phyloP scores from a whole-genome alignment of 1,140 invertebrate genomes.

The Achroia grisella region DNA sequence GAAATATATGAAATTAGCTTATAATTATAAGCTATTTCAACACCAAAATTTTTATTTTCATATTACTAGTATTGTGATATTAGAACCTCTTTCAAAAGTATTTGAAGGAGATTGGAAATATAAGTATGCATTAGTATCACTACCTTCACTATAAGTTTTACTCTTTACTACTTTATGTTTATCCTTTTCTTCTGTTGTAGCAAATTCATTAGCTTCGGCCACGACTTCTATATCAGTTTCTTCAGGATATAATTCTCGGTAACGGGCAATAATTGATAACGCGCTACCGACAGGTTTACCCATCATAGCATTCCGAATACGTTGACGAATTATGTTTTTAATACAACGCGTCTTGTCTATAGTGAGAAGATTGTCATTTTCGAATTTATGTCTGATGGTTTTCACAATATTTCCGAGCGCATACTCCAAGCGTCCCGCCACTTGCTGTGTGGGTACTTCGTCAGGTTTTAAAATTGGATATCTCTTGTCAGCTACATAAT shows the following conservation, averaged over 20 bases:
- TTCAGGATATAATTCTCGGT: slow-evolving; percentile 32
- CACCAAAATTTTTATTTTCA: too few species aligned
- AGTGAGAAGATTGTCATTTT: not conserved
- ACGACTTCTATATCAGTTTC: slow-evolving; percentile 43
- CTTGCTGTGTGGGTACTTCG: slow-evolving; percentile 18
- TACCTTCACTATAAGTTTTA: not conserved
- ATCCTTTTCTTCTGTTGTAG: too few species aligned
- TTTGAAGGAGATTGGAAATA: not conserved
- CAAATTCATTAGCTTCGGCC: not conserved
- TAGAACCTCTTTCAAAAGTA: too few species aligned
- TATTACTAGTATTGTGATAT: too few species aligned
- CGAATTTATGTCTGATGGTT: slow-evolving; percentile 20
- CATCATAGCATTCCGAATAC: slow-evolving; percentile 38
- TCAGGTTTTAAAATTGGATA: slow-evolving; percentile 20
- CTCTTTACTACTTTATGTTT: too few species aligned
- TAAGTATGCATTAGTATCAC: not conserved
- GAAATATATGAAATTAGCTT: too few species aligned
- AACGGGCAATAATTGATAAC: slow-evolving; percentile 21
- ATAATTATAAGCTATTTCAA: too few species aligned
- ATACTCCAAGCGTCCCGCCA: slow-evolving; percentile 46
- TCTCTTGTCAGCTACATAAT: not conserved
- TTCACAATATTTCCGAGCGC: slow-evolving; percentile 44
- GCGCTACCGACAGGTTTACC: slow-evolving; percentile 26
- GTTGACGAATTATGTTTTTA: slow-evolving; percentile 39
- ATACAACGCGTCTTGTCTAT: slow-evolving; percentile 16